Evolutionary conservation across 2,113 vertebrate species (phyloP), one percentile per base, ranked within the genome.

Genomic region (Amblyopsis rosae): DNA sequence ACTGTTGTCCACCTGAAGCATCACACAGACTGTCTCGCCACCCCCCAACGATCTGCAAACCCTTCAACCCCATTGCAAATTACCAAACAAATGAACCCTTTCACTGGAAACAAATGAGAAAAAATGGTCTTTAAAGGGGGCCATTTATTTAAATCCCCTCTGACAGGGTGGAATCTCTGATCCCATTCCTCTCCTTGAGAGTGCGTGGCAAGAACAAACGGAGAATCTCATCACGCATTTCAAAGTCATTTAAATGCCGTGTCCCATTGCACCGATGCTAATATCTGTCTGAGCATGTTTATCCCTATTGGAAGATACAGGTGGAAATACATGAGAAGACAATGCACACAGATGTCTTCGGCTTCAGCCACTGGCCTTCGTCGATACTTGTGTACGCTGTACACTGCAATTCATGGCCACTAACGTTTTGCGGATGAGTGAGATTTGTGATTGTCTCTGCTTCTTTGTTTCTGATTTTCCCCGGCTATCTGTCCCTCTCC

Each of bases 31-130:
- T 54, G 72, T 60, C 55, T 59, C 76, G 5, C 59, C 13, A 67
- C 49, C 7, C 3, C 50, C 55, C 57, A 59, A 51, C 75, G 76
- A 70, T 79, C 75, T 32, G 6, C 81, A 61, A 66, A 70, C 82
- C 67, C 60, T 45, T 81, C 80, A 84, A 65, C 80, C 71, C 81
- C 61, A 62, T 73, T 72, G 60, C 75, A 87, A 90, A 88, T 90
- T 82, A 80, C 73, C 81, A 88, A 86, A 88, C 83, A 90, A 91
- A 90, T 89, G 82, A 89, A 89, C 80, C 90, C 56, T 77, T 75
- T 69, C 64, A 46, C 84, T 59, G 69, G 71, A 84, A 73, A 86
- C 83, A 89, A 91, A 90, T 90, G 83, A 90, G 86, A 80, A 91
- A 86, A 86, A 90, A 89, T 88, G 32, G 82, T 74, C 82, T 81